Base-by-base conservation (phyloP, 2,797 vertebrate genomes). In the Hirundo rustica region DNA sequence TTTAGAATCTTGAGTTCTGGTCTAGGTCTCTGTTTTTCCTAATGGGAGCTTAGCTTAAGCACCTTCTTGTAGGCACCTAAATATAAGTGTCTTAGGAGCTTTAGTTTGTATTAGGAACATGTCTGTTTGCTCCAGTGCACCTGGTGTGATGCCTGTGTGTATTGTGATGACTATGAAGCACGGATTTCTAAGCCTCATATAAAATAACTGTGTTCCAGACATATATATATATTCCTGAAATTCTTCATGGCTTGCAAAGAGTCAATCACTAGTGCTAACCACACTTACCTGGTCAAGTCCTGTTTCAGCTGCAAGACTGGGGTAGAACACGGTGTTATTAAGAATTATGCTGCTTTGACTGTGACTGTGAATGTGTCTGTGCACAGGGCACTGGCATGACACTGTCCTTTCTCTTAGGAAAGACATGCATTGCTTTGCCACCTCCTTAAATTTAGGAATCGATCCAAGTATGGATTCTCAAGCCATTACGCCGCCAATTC, bases 401-500 rank as follows among this genome's bases (percentile, higher is more conserved):
- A 26, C 61, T 80, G 30, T 66, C 38, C 57, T 68, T 85, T 89
- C n/a, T 71, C 45, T 92, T 50, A 38, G 34, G 48, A 92, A 81
- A 93, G 36, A 64, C 48, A 42, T 70, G 73, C 16, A 12, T 88
- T 93, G 62, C 77, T 92, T 47, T 90, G 44, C 80, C 7, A 5
- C 88, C 47, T 78, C 74, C 55, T 65, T 61, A 58, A 78, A 84
- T 81, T 68, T 58, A 51, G 76, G 82, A 89, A 72, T 92, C 0
- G 3, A 83, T 95, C 54, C 30, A 68, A 55, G 34, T 58, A 45
- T 23, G 70, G 88, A 36, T 86, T 90, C 54, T 70, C 40, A 66
- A 89, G 45, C 45, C 57, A 19, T 85, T 80, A 30, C 0, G 0
- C 67, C 1, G 8, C 40, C 0, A 0, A 9, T 61, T 62, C 85